Percentiles rank a stretch among this genome's conserved stretches.
Evolutionary conservation across 2,113 vertebrate species (phyloP).

Genomic region (Piprites chloris): DNA sequence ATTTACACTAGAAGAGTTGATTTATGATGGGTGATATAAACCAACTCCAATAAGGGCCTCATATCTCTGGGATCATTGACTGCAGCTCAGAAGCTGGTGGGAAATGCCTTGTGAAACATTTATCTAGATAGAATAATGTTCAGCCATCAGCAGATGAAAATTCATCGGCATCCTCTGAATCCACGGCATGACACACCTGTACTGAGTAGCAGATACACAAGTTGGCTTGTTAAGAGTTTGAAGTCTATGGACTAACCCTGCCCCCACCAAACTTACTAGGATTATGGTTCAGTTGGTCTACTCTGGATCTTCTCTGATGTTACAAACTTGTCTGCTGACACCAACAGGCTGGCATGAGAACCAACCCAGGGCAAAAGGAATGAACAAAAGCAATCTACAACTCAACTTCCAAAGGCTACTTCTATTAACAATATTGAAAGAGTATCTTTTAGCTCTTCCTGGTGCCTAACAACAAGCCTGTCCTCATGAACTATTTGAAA

Average conservation of each 20-base stretch:
- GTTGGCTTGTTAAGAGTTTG: neutral
- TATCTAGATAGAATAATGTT: neutral
- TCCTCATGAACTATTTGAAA: neutral
- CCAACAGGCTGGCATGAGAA: neutral
- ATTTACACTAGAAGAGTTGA: neutral
- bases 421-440: neutral
- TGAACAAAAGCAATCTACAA: neutral
- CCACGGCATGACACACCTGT: neutral
- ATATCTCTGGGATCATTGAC: neutral
- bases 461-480: neutral
- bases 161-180: neutral
- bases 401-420: neutral
- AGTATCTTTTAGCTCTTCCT: neutral
- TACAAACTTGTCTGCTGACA: neutral
- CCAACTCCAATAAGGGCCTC: neutral
- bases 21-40: neutral
- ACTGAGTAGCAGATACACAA: neutral
- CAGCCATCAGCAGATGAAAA: neutral
- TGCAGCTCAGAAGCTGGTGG: constrained; percentile 4
- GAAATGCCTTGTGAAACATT: constrained; percentile 12
- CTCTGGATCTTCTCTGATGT: neutral
- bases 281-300: neutral
- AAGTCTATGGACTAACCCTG: neutral
- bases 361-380: neutral
- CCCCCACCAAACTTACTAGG: neutral